Evolutionary conservation across 2,113 vertebrate species (phyloP).

Genomic region (Daphoenositta chrysoptera): DNA sequence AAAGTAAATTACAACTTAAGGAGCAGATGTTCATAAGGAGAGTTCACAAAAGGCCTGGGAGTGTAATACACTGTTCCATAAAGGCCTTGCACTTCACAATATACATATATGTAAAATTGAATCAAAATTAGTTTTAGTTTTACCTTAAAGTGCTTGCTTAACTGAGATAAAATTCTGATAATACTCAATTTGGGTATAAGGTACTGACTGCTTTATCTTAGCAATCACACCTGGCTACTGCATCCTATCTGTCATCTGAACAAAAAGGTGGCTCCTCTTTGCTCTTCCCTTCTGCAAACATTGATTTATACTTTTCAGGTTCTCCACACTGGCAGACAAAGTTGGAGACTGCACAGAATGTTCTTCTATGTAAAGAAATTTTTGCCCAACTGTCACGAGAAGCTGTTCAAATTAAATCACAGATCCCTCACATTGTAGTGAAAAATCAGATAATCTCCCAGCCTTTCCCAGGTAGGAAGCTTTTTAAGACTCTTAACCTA

Average conservation of each 20-base stretch:
- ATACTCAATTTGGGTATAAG: neutral
- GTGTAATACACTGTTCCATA: neutral
- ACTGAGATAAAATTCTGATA: neutral
- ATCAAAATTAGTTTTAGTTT: neutral
- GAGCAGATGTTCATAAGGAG: neutral
- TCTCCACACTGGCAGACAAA: slow-evolving; percentile 91
- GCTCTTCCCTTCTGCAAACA: neutral
- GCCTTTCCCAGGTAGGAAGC: slow-evolving; percentile 88
- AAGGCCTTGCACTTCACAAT: neutral
- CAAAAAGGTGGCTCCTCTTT: neutral
- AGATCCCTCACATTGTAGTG: slow-evolving; percentile 97
- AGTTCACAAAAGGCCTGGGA: neutral
- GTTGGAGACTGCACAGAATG: slow-evolving; percentile 94
- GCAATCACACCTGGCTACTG: rapidly evolving
- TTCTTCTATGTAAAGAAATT: slow-evolving; percentile 96
- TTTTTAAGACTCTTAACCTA: neutral
- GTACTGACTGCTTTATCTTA: neutral
- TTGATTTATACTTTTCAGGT: slow-evolving; percentile 66
- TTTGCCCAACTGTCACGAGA: slow-evolving; percentile 96
- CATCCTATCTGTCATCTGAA: neutral
- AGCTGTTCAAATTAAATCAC: slow-evolving; percentile 97
- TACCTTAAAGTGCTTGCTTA: neutral
- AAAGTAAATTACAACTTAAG: neutral
- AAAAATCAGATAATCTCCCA: slow-evolving; percentile 99
- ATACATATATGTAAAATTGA: neutral